Evolutionary conservation across 2,113 vertebrate genomes (phyloP).

Genomic region (Eretmochelys imbricata): DNA sequence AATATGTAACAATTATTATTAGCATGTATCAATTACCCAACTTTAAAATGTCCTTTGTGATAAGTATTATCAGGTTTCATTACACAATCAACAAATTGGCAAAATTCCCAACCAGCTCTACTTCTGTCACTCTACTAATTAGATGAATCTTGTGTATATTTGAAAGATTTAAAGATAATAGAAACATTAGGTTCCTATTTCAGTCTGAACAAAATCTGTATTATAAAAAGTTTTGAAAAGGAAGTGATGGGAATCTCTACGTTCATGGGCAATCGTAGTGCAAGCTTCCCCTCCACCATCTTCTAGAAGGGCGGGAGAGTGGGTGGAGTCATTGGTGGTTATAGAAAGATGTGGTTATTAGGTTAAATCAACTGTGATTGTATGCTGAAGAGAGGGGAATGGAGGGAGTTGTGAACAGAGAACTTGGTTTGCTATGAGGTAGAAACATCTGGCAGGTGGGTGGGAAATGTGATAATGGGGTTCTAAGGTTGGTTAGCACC

Average conservation of each 20-base stretch:
- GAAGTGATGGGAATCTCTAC: background rate
- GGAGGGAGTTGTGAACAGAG: background rate
- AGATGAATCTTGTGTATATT: rapidly evolving
- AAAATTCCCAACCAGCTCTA: too few relatives aligned
- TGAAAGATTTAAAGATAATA: background rate
- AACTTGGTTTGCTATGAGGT: background rate
- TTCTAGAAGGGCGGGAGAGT: background rate
- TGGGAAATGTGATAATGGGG: rapidly evolving
- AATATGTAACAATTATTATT: background rate
- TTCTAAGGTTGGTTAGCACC: background rate
- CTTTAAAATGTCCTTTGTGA: background rate
- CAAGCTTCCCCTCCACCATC: too few relatives aligned
- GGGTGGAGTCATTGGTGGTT: background rate
- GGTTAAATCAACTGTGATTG: background rate
- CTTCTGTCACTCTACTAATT: background rate
- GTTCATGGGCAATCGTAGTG: background rate
- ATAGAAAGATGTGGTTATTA: background rate
- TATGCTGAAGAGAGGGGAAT: background rate
- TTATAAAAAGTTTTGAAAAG: background rate
- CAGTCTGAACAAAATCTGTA: background rate
- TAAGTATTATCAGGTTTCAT: background rate
- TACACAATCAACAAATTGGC: too few relatives aligned
- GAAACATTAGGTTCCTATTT: background rate
- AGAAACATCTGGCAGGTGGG: background rate
- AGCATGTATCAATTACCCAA: background rate